phyloP scores from a whole-genome alignment of 2,113 vertebrate species.

The Trichechus manatus region DNA sequence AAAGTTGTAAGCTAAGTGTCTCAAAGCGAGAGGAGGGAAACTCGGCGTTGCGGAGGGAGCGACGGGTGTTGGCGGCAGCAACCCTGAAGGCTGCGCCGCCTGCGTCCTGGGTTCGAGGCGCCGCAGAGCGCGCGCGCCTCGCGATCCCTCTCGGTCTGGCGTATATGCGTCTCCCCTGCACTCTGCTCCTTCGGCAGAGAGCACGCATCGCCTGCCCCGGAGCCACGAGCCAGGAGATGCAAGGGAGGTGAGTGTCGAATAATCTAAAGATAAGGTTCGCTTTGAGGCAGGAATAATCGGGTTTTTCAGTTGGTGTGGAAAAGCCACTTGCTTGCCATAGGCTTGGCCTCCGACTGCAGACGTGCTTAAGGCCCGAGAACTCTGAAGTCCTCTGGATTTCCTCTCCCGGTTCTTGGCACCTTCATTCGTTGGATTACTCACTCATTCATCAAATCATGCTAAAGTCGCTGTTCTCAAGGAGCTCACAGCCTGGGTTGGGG shows the following conservation, averaged over 20 bases:
- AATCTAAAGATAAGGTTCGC: constrained; percentile 7
- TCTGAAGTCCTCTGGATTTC: neutral
- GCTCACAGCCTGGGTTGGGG: constrained; percentile 24
- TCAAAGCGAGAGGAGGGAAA: neutral
- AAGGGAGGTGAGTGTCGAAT: neutral
- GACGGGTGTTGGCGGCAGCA: constrained; percentile 6
- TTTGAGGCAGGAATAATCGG: constrained; percentile 29
- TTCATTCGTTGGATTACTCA: constrained; percentile 11
- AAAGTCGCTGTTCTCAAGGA: constrained; percentile 7
- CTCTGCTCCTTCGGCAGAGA: neutral
- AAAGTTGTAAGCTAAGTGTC: constrained; percentile 33
- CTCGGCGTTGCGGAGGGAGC: neutral
- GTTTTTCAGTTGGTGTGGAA: constrained; percentile 60
- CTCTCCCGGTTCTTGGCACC: neutral
- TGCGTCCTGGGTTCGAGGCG: neutral
- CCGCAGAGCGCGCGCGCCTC: neutral
- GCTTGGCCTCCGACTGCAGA: neutral
- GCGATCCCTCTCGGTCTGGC: neutral
- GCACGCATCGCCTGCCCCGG: neutral
- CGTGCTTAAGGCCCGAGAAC: neutral
- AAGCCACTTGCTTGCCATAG: neutral
- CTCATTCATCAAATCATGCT: constrained; percentile 21
- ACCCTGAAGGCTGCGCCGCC: neutral
- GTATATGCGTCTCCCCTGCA: neutral
- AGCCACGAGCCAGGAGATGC: neutral